Conservation (phyloP, 2,797 vertebrate genomes). For the Loris lydekkerianus region DNA sequence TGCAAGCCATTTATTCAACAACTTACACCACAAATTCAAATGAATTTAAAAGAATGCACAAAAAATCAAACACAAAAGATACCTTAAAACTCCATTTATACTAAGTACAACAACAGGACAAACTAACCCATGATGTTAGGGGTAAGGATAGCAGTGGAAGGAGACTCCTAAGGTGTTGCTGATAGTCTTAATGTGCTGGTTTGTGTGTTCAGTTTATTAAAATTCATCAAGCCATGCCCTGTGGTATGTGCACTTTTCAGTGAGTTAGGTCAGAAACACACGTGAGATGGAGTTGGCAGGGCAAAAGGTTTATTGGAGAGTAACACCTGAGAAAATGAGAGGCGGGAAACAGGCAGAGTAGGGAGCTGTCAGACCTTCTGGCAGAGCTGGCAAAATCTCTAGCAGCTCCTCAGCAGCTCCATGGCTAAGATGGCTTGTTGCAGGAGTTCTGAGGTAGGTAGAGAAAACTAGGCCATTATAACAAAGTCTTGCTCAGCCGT, state of each 20-base stretch:
- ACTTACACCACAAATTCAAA: slow-evolving; percentile 4
- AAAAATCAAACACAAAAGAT: slow-evolving; percentile 22
- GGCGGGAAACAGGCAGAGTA: neutral
- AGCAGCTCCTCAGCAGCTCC: neutral
- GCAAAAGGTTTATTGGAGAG: neutral
- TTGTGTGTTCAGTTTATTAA: neutral
- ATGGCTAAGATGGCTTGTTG: neutral
- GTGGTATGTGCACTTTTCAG: neutral
- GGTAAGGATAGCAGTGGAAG: neutral
- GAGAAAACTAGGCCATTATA: neutral
- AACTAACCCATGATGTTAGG: neutral
- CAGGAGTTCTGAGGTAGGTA: neutral
- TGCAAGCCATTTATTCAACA: slow-evolving; percentile 12
- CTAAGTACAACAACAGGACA: neutral
- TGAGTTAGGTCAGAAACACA: neutral
- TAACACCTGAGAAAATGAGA: neutral
- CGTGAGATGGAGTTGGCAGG: neutral
- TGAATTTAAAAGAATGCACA: neutral
- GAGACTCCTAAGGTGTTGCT: neutral
- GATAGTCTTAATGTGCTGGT: neutral
- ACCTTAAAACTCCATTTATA: neutral
- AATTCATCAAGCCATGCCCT: neutral
- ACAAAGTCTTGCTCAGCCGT: neutral
- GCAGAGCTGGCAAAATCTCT: neutral
- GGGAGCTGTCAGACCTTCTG: neutral